These are phyloP conservation scores for Carcinoscorpius rotundicauda DNA, from an alignment of 1,140 invertebrate species.

Conservation along the genomic window DNA sequence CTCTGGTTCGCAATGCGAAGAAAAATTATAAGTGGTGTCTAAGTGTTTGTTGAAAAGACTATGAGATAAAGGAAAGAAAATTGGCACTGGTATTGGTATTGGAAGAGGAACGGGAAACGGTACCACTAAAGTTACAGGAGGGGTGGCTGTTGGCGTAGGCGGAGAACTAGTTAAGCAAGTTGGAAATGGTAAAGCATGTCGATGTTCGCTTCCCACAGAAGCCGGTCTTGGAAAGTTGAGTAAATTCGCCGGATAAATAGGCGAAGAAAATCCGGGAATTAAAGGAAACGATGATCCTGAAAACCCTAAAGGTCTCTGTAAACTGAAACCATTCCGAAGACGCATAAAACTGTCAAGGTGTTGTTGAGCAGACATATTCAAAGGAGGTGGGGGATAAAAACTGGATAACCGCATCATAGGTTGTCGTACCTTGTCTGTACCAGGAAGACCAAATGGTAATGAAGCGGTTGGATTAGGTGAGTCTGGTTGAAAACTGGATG, in stretches of 20 bases:
- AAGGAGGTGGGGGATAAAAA: too few relatives aligned
- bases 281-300: background rate
- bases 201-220: background rate
- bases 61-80: constrained; percentile 14
- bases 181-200: background rate
- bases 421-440: too few relatives aligned
- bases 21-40: too few relatives aligned
- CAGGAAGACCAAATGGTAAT: too few relatives aligned
- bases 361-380: too few relatives aligned
- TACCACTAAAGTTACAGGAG: constrained; percentile 19
- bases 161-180: background rate
- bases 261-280: background rate
- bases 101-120: constrained; percentile 17
- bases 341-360: too few relatives aligned
- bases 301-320: background rate
- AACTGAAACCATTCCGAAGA: too few relatives aligned
- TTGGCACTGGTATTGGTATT: constrained; percentile 18
- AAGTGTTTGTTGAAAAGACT: too few relatives aligned
- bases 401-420: too few relatives aligned
- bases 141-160: constrained; percentile 6
- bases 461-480: too few relatives aligned
- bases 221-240: background rate
- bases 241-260: background rate
- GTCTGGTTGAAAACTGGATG: too few relatives aligned
- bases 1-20: too few relatives aligned